Evolutionary conservation across 2,797 vertebrate species (phyloP).

Genomic region (Hapalemur alaotrensis): DNA sequence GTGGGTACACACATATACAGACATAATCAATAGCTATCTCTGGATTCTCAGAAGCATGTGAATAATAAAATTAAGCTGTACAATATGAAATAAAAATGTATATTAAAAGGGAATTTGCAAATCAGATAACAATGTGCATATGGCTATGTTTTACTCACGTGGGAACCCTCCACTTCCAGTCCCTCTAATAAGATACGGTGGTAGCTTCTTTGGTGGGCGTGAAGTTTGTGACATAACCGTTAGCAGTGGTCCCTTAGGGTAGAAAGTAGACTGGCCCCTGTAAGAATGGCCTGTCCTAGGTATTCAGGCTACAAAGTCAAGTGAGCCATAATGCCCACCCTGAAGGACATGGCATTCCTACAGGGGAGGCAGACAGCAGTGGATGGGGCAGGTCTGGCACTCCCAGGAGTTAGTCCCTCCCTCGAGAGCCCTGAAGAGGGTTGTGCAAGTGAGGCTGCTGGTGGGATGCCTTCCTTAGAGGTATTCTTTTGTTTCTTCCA

Average conservation of each 20-base stretch:
- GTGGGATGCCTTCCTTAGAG: not conserved
- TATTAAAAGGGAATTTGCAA: not conserved
- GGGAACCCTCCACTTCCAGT: not conserved
- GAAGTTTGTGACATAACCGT: not conserved
- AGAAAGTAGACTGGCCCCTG: not conserved
- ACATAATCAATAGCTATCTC: not conserved
- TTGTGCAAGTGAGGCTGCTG: not conserved
- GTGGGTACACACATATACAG: not conserved
- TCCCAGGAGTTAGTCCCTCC: not conserved
- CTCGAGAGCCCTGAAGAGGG: too few species aligned
- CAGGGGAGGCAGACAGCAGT: not conserved
- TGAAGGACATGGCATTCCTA: not conserved
- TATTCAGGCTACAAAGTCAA: not conserved
- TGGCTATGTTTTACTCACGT: not conserved
- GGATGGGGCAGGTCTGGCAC: not conserved
- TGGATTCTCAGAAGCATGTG: not conserved
- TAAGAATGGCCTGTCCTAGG: not conserved
- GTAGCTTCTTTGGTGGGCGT: not conserved
- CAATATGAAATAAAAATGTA: not conserved
- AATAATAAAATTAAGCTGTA: constrained; percentile 1
- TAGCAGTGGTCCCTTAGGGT: not conserved
- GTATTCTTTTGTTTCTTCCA: not conserved
- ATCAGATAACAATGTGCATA: not conserved
- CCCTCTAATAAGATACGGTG: not conserved
- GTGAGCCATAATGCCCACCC: not conserved